Conservation (phyloP, 2,888 invertebrate genomes). For the Protula sp. region DNA sequence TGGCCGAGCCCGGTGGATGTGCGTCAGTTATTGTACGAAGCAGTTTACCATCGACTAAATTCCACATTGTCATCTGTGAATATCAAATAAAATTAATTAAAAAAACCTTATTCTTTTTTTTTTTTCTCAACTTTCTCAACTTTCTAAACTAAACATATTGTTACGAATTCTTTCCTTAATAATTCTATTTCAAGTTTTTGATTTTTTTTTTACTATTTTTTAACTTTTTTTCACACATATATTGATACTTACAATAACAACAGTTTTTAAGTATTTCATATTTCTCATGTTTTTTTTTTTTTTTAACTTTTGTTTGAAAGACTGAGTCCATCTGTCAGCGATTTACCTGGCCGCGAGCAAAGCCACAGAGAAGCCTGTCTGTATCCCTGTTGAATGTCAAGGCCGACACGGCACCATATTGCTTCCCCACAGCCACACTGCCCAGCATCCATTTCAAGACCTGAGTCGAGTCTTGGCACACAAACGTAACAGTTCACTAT, state of each 20-base stretch:
- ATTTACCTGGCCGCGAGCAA: constrained; percentile 66
- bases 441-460: constrained; percentile 83
- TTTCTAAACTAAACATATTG: too few relatives aligned
- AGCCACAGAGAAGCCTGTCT: constrained; percentile 75
- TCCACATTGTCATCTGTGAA: constrained; percentile 78
- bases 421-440: constrained; percentile 64
- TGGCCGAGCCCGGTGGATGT: constrained; percentile 77
- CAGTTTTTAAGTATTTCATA: too few relatives aligned
- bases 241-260: too few relatives aligned
- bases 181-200: too few relatives aligned
- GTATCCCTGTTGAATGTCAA: constrained; percentile 83
- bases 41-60: constrained; percentile 70
- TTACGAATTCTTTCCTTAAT: too few relatives aligned
- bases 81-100: not conserved
- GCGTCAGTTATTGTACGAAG: constrained; percentile 69
- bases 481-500: not conserved
- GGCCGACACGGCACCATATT: constrained; percentile 61
- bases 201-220: too few relatives aligned
- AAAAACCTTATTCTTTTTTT: too few relatives aligned
- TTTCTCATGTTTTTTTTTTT: too few relatives aligned
- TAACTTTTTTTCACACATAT: too few relatives aligned
- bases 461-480: constrained; percentile 60
- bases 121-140: too few relatives aligned
- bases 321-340: too few relatives aligned
- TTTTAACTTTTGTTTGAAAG: too few relatives aligned